phyloP scores from a whole-genome alignment of 2,113 vertebrate species.

The Rutilus rutilus region DNA sequence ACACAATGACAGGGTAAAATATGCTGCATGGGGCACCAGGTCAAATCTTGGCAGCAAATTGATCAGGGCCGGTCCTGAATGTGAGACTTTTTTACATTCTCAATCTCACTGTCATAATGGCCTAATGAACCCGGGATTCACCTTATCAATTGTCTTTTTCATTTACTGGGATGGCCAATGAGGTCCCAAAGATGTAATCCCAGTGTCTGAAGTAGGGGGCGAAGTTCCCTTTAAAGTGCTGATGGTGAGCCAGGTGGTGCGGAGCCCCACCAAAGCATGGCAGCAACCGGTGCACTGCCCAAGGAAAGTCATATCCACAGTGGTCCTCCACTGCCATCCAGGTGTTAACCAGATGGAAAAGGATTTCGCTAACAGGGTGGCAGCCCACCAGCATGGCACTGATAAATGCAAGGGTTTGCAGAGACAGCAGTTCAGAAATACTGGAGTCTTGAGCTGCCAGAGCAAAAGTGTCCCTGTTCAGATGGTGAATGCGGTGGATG shows the following conservation, averaged over 20 bases:
- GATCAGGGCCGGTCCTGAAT: too few relatives aligned
- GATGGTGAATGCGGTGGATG: conserved; percentile 75
- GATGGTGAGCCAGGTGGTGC: conserved; percentile 76
- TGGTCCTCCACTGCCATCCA: conserved; percentile 82
- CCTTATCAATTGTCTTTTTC: conserved; percentile 54
- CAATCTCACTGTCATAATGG: background rate
- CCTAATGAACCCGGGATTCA: background rate
- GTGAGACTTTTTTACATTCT: background rate
- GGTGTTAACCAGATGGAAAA: conserved; percentile 79
- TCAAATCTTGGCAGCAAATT: too few relatives aligned
- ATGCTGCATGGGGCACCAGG: too few relatives aligned
- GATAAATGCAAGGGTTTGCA: conserved; percentile 71
- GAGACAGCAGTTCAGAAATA: conserved; percentile 71
- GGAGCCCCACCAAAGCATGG: conserved; percentile 75
- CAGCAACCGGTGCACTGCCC: conserved; percentile 71
- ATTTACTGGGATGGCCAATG: conserved; percentile 54
- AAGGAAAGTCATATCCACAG: conserved; percentile 80
- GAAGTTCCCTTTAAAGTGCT: conserved; percentile 66
- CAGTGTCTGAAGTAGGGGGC: conserved; percentile 82
- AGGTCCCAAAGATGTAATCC: conserved; percentile 76
- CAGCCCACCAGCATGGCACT: conserved; percentile 70
- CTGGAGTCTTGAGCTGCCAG: conserved; percentile 76
- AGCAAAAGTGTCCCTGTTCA: conserved; percentile 70
- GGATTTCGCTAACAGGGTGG: conserved; percentile 74
- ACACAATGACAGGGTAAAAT: too few relatives aligned